Evolutionary conservation across 2,888 invertebrate species (phyloP), one percentile per base, ranked within the genome.

Genomic region (Drosophila suboccidentalis): DNA sequence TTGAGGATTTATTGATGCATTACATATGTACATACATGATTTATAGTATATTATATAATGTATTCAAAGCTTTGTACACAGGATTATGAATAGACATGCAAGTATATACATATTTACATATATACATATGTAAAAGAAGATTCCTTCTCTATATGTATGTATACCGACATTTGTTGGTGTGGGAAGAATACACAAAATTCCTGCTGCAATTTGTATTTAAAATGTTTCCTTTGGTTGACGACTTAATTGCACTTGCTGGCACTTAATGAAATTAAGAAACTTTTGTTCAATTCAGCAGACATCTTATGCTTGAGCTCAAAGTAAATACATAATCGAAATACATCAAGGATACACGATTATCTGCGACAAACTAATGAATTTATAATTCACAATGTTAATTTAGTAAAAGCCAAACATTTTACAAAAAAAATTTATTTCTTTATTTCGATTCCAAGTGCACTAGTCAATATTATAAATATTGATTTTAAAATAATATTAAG

Each of bases 21-120:
- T 49, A 22, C 59, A 59, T 62, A 62, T 64, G 38, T 39, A 38
- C 49, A 54, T 57, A 43, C 51, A 69, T 78, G 62, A 75, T 71
- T 75, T 75, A 71, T 69, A 4, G 15, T 39, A 58, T 22, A 44
- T 49, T 66, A 68, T 75, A 66, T 78, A 71, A 64, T 53, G 59
- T 55, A 75, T 79, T 51, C 64, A 76, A 68, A 73, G 63, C 69
- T 72, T 39, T 67, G 19, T 43, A 39, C 43, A 50, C 15, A 46
- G 68, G 66, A 66, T 76, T 78, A 66, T 72, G 47, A 50, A 64
- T 59, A 57, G 55, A 70, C 54, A 67, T 32, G 36, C 36, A 50
- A 29, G 29, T 6, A 51, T 60, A 51, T 22, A 26, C 3, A 26
- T 15, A 47, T 9, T 34, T 38, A 46, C 65, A 44, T 43, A 55